These are phyloP conservation scores for Dorcus parallelipipedus DNA, from an alignment of 2,888 invertebrate genomes.

Conservation along the genomic window DNA sequence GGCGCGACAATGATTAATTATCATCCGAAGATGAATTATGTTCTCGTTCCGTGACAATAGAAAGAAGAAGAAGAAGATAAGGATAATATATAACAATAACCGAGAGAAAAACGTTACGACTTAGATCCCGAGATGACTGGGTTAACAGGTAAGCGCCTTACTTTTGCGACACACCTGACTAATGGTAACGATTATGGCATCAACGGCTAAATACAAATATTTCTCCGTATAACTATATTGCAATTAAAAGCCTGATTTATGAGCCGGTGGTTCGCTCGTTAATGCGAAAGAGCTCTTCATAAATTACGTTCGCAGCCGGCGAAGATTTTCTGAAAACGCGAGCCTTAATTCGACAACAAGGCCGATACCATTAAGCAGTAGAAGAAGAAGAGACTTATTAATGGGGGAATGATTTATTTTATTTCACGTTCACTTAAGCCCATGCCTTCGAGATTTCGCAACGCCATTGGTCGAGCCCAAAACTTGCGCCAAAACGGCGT, in stretches of 20 bases:
- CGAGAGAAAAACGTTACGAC: background rate
- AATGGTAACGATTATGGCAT: conserved; percentile 10
- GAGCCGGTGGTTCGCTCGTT: background rate
- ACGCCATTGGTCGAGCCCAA: too few species aligned
- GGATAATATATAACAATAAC: too few species aligned
- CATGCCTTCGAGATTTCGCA: too few species aligned
- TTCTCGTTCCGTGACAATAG: background rate
- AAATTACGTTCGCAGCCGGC: too few species aligned
- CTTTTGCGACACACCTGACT: conserved; percentile 15
- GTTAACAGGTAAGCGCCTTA: conserved; percentile 17
- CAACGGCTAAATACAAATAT: conserved; percentile 16
- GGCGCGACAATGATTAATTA: conserved; percentile 5
- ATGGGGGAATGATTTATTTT: too few species aligned
- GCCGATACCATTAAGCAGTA: too few species aligned
- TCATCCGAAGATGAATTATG: conserved; percentile 5
- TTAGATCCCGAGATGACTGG: conserved; percentile 7
- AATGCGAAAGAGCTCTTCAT: too few species aligned
- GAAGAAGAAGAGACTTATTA: too few species aligned
- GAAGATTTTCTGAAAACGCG: too few species aligned
- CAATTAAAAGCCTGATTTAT: conserved; percentile 17
- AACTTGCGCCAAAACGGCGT: conserved; percentile 5
- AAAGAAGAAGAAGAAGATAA: too few species aligned
- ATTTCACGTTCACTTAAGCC: too few species aligned
- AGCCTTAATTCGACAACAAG: too few species aligned
- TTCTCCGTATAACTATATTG: conserved; percentile 14